These are phyloP conservation scores for Bryconaethiops microstoma DNA, from an alignment of 2,797 vertebrate species.

Conservation along the genomic window DNA sequence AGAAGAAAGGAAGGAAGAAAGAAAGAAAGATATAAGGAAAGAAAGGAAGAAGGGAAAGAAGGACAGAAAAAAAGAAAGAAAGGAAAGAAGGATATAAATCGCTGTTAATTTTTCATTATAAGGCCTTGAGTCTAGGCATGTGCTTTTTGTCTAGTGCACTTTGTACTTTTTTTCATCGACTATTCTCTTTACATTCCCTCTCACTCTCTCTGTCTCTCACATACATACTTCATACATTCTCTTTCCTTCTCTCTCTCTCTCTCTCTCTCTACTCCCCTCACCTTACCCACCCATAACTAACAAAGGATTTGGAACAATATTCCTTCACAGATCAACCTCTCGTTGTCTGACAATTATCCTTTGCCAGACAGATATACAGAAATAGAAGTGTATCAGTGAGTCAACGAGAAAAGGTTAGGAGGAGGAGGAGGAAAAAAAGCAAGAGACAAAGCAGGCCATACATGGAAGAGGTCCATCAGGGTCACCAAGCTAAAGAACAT, in stretches of 20 bases:
- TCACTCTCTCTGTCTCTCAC: neutral
- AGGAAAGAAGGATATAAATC: neutral
- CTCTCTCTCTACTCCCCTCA: neutral
- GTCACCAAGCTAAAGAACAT: conserved; percentile 10
- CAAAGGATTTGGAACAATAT: neutral
- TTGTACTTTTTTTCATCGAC: conserved; percentile 37
- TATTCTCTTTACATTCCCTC: conserved; percentile 50
- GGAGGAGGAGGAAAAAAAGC: neutral
- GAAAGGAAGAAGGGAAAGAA: no score
- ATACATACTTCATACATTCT: no score
- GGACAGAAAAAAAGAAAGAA: neutral
- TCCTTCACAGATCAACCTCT: conserved; percentile 31
- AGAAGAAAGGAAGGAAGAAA: neutral
- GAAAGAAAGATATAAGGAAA: neutral
- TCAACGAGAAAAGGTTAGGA: neutral
- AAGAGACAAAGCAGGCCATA: neutral
- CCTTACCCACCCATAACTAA: neutral
- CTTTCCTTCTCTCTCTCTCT: neutral
- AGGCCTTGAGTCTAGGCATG: conserved; percentile 6
- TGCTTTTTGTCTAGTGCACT: conserved; percentile 43
- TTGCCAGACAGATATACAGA: conserved; percentile 11
- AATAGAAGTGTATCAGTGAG: neutral
- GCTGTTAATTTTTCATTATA: conserved; percentile 48
- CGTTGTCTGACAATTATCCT: conserved; percentile 46
- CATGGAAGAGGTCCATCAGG: neutral